Percentiles rank a stretch among this genome's conserved stretches.
phyloP scores from a whole-genome alignment of 2,888 invertebrate genomes.

The Eurois occulta region DNA sequence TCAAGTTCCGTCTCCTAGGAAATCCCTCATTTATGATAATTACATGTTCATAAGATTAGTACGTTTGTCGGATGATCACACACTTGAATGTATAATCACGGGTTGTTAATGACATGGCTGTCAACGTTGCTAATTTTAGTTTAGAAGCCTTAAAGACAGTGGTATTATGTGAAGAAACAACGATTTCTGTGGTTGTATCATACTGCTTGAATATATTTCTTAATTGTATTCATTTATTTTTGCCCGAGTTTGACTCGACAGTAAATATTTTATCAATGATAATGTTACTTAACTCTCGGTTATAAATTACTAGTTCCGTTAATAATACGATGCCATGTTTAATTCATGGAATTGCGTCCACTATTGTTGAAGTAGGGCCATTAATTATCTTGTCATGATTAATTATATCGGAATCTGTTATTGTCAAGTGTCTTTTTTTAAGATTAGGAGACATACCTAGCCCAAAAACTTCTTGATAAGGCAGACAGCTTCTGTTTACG shows the following conservation, averaged over 20 bases:
- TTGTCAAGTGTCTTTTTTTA: background rate
- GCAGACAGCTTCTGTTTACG: background rate
- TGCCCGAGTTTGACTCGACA: background rate
- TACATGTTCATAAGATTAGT: conserved; percentile 10
- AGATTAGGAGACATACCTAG: background rate
- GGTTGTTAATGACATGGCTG: background rate
- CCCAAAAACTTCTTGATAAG: background rate
- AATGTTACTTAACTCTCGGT: too few relatives aligned
- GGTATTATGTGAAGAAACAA: background rate
- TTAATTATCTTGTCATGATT: background rate
- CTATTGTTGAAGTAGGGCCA: background rate
- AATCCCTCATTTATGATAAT: conserved; percentile 6
- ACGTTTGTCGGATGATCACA: conserved; percentile 7
- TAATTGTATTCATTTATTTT: background rate
- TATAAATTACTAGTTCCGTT: background rate
- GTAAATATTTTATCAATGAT: background rate
- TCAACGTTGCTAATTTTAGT: conserved; percentile 21
- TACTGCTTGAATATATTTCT: background rate
- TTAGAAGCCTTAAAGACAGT: background rate
- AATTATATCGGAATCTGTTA: background rate
- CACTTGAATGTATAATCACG: conserved; percentile 17
- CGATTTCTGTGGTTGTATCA: background rate
- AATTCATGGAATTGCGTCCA: background rate
- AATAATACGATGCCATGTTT: background rate
- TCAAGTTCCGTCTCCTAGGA: background rate